These are phyloP conservation scores for Onychomys leucogaster DNA, from an alignment of 2,797 vertebrate genomes.

Conservation along the genomic window DNA sequence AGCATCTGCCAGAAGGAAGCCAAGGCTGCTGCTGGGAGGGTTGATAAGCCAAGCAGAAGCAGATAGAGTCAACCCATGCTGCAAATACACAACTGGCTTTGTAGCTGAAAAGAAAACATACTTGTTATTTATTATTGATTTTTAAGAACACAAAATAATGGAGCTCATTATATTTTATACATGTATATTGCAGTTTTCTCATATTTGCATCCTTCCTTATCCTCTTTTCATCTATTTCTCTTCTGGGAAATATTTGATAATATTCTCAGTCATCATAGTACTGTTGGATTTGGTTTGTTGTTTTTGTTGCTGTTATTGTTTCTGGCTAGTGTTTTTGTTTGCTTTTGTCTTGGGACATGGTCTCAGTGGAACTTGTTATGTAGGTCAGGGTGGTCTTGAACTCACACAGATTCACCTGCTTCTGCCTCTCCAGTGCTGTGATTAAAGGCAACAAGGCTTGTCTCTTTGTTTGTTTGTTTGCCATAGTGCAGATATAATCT, in stretches of 20 bases:
- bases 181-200: background rate
- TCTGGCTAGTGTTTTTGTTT: background rate
- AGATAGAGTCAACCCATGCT: constrained; percentile 83
- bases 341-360: background rate
- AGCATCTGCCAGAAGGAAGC: constrained; percentile 85
- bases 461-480: background rate
- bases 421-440: background rate
- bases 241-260: background rate
- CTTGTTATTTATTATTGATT: background rate
- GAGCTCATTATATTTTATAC: background rate
- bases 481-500: background rate
- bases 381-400: background rate
- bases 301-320: background rate
- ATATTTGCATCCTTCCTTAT: background rate
- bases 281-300: background rate
- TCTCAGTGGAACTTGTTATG: background rate
- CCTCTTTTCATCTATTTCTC: background rate
- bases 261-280: background rate
- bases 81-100: constrained; percentile 77
- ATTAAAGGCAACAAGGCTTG: background rate
- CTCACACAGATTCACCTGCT: too few relatives aligned
- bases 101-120: constrained; percentile 54
- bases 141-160: background rate
- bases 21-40: constrained; percentile 84
- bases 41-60: constrained; percentile 85